Base-by-base conservation (phyloP, 2,113 vertebrate genomes). In the Tetrax tetrax region DNA sequence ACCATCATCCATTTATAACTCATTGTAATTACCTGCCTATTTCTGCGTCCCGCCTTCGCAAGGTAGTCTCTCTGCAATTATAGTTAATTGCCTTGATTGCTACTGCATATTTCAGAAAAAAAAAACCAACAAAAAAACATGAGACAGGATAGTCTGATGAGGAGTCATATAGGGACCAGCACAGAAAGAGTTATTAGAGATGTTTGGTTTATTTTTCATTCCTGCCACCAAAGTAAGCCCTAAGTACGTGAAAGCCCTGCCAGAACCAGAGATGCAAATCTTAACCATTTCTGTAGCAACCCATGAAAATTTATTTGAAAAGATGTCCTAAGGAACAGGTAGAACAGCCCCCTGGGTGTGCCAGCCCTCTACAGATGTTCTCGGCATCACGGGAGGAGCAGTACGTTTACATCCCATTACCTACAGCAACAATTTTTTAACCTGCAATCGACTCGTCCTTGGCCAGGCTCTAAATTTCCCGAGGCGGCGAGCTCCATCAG, bases 21-120 rank as follows among this genome's bases (percentile, higher is more conserved):
- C 83, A 51, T 93, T 95, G 96, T 96, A 97, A 93, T 94, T 97
- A 89, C 89, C 94, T 91, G 82, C 90, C 96, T 97, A 97, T 95
- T 93, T 95, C 92, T 97, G 95, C 17, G 80, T 69, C 95, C 97
- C 47, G 14, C 97, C 94, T 93, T 90, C 89, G 21, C 82, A 93
- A 90, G 92, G 97, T 96, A 96, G 96, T 95, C 96, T 97, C 94
- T 95, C 90, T 95, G 88, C 94, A 97, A 97, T 97, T 97, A 96
- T 1, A 93, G 88, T 90, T 97, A 97, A 97, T 96, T 93, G 95
- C 88, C 88, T 96, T 97, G 95, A 98, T 97, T 97, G 96, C 86
- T 96, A 43, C 86, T 57, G 92, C 96, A 69, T 87, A 93, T 97
- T 97, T 97, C 90, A 76, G 93, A 95, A 96, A 17, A 68, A 75